Evolutionary conservation across 2,888 invertebrate species (phyloP).

Genomic region (Rhimphoctona megacephalus): DNA sequence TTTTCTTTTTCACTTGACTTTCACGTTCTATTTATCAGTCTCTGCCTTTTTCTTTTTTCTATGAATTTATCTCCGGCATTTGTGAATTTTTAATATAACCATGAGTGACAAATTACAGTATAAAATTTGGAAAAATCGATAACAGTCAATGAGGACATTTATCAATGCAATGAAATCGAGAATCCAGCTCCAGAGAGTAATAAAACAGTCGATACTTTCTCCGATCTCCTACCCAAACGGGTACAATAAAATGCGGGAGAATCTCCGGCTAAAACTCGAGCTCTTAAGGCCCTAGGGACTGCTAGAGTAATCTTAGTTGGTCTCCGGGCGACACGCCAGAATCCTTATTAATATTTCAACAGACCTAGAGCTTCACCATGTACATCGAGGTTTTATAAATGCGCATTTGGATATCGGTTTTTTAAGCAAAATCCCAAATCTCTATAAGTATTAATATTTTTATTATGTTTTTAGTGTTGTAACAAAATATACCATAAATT

Average conservation of each 20-base stretch:
- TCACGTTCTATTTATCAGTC: background rate
- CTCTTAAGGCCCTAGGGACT: constrained; percentile 7
- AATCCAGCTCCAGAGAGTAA: constrained; percentile 53
- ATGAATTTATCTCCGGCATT: constrained; percentile 12
- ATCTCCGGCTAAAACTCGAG: constrained; percentile 25
- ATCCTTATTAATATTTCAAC: constrained; percentile 23
- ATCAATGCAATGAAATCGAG: constrained; percentile 41
- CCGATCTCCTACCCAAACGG: constrained; percentile 6
- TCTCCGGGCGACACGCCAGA: constrained; percentile 3
- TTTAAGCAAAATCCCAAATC: background rate
- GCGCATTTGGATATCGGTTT: constrained; percentile 3
- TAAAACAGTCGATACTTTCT: constrained; percentile 55
- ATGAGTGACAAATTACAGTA: constrained; percentile 22
- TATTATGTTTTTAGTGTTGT: background rate
- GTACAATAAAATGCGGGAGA: constrained; percentile 41
- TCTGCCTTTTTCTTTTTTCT: background rate
- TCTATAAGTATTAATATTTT: background rate
- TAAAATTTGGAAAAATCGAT: background rate
- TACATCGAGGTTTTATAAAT: constrained; percentile 8
- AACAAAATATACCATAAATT: background rate
- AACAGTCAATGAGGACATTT: constrained; percentile 11
- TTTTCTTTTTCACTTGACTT: background rate
- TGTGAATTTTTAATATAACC: constrained; percentile 7
- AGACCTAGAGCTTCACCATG: background rate
- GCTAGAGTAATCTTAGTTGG: constrained; percentile 18